Percentiles rank a stretch among this genome's conserved stretches.
phyloP scores from a whole-genome alignment of 2,113 vertebrate species.

The Sitta europaea region DNA sequence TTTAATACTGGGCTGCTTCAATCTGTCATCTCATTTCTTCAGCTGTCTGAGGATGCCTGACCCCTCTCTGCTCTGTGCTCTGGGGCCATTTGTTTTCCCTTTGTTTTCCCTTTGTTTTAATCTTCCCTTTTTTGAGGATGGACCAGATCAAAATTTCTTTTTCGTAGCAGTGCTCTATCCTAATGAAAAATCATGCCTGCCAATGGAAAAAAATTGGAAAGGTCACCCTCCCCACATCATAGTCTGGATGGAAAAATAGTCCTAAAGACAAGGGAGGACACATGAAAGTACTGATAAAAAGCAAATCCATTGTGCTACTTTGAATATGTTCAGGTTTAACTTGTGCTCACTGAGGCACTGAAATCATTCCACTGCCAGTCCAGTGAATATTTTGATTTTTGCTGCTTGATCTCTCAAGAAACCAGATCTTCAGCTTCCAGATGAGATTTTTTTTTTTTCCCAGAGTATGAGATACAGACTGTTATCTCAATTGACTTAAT shows the following conservation, averaged over 20 bases:
- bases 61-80: neutral
- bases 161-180: neutral
- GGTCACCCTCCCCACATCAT: neutral
- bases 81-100: neutral
- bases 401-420: neutral
- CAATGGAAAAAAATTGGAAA: neutral
- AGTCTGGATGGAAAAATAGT: neutral
- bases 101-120: neutral
- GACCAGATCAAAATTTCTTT: neutral
- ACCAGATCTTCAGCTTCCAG: neutral
- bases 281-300: neutral
- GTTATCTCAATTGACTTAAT: neutral
- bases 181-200: neutral
- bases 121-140: neutral
- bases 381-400: neutral
- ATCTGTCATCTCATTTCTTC: neutral
- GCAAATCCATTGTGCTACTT: neutral
- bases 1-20: neutral
- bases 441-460: fast-evolving
- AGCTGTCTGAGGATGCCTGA: neutral
- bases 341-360: neutral
- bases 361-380: neutral
- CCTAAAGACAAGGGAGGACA: neutral
- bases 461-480: neutral
- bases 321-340: neutral